phyloP scores from a whole-genome alignment of 2,888 invertebrate species.

The Trissolcus japonicus region DNA sequence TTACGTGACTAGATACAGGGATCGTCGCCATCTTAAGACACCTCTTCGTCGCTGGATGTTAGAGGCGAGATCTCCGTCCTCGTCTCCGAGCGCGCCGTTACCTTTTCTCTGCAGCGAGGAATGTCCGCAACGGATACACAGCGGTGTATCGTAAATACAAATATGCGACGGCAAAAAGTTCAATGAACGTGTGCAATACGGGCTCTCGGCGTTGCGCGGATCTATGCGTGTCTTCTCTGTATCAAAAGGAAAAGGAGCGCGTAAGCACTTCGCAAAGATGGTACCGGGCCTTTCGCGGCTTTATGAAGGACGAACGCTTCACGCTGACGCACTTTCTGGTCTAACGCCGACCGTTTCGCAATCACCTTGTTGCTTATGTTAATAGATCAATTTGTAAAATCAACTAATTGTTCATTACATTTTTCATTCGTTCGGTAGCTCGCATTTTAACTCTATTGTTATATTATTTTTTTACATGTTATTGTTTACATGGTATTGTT shows the following conservation, averaged over 20 bases:
- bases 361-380: not conserved
- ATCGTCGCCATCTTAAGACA: constrained; percentile 58
- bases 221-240: constrained; percentile 42
- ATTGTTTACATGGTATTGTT: no score
- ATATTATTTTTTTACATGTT: no score
- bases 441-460: not conserved
- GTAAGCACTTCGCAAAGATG: constrained; percentile 25
- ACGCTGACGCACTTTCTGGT: constrained; percentile 33
- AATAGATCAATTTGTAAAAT: no score
- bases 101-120: constrained; percentile 44
- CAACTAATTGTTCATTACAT: not conserved
- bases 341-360: constrained; percentile 21
- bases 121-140: constrained; percentile 55
- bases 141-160: constrained; percentile 57
- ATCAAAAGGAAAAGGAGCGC: constrained; percentile 41
- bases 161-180: constrained; percentile 57
- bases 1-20: constrained; percentile 53
- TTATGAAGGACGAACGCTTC: constrained; percentile 42
- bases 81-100: constrained; percentile 30
- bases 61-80: constrained; percentile 47
- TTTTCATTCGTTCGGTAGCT: not conserved
- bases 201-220: constrained; percentile 25
- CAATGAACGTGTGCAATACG: constrained; percentile 58
- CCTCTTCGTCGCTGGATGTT: constrained; percentile 47
- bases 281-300: constrained; percentile 49